Percentiles rank a stretch among this genome's conserved stretches.
Conservation (phyloP, 1,140 invertebrate genomes). For the Chionoecetes opilio region DNA sequence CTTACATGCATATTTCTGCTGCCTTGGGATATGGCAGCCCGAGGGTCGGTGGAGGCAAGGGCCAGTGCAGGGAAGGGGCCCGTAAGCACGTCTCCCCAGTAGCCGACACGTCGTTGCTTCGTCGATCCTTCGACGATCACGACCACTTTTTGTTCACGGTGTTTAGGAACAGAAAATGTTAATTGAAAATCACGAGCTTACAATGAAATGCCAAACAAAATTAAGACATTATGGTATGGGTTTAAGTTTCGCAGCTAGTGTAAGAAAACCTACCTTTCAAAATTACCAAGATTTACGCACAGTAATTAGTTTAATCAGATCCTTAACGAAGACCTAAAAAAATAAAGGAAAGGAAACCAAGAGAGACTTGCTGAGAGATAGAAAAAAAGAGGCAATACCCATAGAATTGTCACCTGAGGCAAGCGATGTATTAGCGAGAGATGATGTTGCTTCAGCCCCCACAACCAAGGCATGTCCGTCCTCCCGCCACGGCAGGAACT, state of each 20-base stretch:
- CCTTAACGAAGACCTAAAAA: too few species aligned
- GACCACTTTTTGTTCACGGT: conserved; percentile 38
- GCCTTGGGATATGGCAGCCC: background rate
- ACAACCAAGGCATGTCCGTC: conserved; percentile 48
- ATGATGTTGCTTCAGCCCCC: background rate
- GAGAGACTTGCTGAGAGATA: background rate
- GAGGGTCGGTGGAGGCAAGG: conserved; percentile 44
- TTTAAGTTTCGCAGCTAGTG: too few species aligned
- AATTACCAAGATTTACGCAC: too few species aligned
- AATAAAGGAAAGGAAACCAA: too few species aligned
- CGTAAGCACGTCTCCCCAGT: conserved; percentile 68
- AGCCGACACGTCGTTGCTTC: conserved; percentile 48
- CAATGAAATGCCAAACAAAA: too few species aligned
- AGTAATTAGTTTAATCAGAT: too few species aligned
- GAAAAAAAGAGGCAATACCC: too few species aligned
- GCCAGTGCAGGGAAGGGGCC: conserved; percentile 68
- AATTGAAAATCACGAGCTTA: too few species aligned
- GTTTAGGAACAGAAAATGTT: background rate
- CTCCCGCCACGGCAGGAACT: conserved; percentile 64
- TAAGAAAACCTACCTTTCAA: too few species aligned
- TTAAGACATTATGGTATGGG: too few species aligned
- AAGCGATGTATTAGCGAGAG: conserved; percentile 61
- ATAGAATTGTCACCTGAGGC: conserved; percentile 48
- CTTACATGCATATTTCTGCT: conserved; percentile 58
- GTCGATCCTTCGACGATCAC: conserved; percentile 10